A percentile compares a stretch with the other conserved stretches of the same genome.
These are phyloP conservation scores for Apamea monoglypha DNA, from an alignment of 2,888 invertebrate species.

Conservation along the genomic window DNA sequence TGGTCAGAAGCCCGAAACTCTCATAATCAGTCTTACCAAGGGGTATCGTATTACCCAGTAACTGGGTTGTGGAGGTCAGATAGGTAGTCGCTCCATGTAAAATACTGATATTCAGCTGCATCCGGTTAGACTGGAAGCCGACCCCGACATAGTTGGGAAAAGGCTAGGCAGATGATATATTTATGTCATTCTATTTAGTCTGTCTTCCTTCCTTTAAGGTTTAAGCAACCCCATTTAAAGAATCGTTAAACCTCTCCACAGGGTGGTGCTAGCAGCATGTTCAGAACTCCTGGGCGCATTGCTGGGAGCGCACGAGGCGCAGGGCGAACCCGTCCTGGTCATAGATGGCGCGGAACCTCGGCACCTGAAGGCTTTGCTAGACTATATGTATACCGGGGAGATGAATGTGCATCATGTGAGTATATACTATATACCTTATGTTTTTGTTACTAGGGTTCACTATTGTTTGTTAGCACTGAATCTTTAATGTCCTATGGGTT, in stretches of 20 bases:
- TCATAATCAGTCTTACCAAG: too few species aligned
- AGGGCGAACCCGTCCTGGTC: conserved; percentile 93
- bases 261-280: conserved; percentile 97
- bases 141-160: too few species aligned
- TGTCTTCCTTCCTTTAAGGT: too few species aligned
- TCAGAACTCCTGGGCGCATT: conserved; percentile 97
- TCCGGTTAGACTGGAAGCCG: too few species aligned
- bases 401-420: conserved; percentile 98
- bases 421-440: conserved; percentile 62
- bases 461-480: neutral
- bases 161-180: too few species aligned
- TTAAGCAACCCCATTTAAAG: neutral
- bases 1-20: too few species aligned
- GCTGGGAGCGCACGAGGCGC: conserved; percentile 95
- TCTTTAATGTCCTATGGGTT: too few species aligned
- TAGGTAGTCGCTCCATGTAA: too few species aligned
- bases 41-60: too few species aligned
- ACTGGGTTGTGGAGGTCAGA: too few species aligned
- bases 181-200: too few species aligned
- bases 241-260: conserved; percentile 80
- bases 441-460: neutral
- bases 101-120: too few species aligned
- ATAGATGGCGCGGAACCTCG: conserved; percentile 91
- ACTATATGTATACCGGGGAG: conserved; percentile 99
- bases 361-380: conserved; percentile 95